These are phyloP conservation scores for Galemys pyrenaicus DNA, from an alignment of 2,113 vertebrate species.

Conservation along the genomic window DNA sequence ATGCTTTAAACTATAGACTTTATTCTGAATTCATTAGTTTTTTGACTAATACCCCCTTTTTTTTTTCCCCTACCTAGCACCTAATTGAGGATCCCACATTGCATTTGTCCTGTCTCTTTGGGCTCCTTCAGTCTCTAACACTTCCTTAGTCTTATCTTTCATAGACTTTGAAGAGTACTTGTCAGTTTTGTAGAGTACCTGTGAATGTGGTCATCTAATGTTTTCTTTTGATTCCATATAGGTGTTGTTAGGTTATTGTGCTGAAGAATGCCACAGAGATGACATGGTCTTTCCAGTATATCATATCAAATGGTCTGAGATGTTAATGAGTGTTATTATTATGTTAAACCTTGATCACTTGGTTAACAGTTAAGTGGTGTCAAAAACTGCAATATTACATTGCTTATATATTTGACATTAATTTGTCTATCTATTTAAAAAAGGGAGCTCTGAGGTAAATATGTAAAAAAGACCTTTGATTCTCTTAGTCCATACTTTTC, in stretches of 20 bases:
- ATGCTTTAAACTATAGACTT: not conserved
- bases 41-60: not conserved
- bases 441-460: too few species aligned
- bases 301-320: not conserved
- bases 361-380: not conserved
- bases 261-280: not conserved
- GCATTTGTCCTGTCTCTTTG: not conserved
- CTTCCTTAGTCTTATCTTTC: not conserved
- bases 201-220: not conserved
- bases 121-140: not conserved
- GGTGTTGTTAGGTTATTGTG: not conserved
- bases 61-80: not conserved
- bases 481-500: too few species aligned
- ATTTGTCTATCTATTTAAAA: too few species aligned
- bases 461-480: too few species aligned
- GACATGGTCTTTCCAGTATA: not conserved
- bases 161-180: not conserved
- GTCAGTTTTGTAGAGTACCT: not conserved
- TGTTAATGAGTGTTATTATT: not conserved
- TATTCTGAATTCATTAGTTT: constrained; percentile 13
- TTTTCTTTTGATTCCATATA: constrained; percentile 23
- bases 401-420: too few species aligned
- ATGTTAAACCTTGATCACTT: not conserved
- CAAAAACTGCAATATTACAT: too few species aligned
- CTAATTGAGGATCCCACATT: not conserved